Evolutionary conservation across 53 echinoderm and acorn worm genomes (phyloP), one percentile per base, ranked within the genome.

Genomic region (Henricia sp.): DNA sequence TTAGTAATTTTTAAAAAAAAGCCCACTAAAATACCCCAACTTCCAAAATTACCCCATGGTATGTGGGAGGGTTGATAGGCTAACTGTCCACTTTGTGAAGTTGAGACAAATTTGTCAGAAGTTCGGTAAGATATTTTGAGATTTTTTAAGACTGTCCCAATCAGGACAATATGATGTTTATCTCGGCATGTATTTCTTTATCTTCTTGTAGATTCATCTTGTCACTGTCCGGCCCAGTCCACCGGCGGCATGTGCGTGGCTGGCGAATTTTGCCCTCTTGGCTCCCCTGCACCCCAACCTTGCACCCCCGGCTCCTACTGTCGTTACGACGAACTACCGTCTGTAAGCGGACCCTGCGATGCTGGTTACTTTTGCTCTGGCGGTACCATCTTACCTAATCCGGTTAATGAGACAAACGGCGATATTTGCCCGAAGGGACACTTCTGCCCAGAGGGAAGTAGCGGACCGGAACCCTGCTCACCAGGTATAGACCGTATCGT

Each of bases 281-380:
- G 99, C 4, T 74, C 99, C 6, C 71, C 85, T 4, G 64, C 90
- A 53, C 99, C 99, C 0, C 77, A 72, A 19, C 83, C 92, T 35
- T 97, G 99, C 73, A 89, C 89, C 67, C 99, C 99, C 64, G 95
- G 95, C 88, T 62, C 30, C 85, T 65, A 56, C 35, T 97, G 99
- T 63, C 92, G 77, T 14, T 90, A 77, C 50, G 99, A 97, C 77
- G 99, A 97, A 72, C 86, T 97, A 26, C 88, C 94, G 23, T 77
- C 85, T 13, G 99, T 94, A 8, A 92, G 95, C 70, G 99, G 92
- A 14, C 91, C 48, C 3, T 97, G 99, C 35, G 14, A 72, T 9
- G 84, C 94, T 25, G 99, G 99, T 13, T 92, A 90, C 65, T 97
- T 95, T 87, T 97, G 99, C 88, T 95, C 86, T 16, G 99, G 99